Base-by-base conservation (phyloP, 2,113 vertebrate genomes). In the Dolichotis patagonum region DNA sequence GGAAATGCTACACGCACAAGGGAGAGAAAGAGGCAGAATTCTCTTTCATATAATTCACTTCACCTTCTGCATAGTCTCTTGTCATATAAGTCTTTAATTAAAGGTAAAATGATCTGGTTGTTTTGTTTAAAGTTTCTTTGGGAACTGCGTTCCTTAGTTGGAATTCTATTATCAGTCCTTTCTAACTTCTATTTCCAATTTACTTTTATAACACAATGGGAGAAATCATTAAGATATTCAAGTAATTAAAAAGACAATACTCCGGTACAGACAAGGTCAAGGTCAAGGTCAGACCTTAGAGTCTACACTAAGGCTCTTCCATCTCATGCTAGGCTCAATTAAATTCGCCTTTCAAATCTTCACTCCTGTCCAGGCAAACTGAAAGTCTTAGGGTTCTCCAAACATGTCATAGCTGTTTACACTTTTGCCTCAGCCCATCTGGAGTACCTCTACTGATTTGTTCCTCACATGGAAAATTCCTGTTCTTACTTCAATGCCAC, bases 401-500 rank as follows among this genome's bases (percentile, higher is more conserved):
- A 78, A 87, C 10, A 22, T 26, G 24, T 11, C 22, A 3, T 28
- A 46, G 82, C 63, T 35, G 28, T 56, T 67, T 41, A 32, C 26
- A 38, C 20, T 38, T 73, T 17, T 87, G 0, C 80, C 35, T 82
- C 0, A 3, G 24, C 75, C 8, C 38, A 0, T 91, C 43, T 88
- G 17, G 5, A 54, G 92, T 43, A 9, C 16, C 35, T 96, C 75
- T 65, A 65, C 28, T 43, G 85, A 8, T 26, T 65, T 73, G 32
- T 4, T 41, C 30, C 0, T 80, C 41, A 91, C 43, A 67, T 1
- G 0, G 52, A 96, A 93, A 96, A 95, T 82, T 82, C 49, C 58
- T 91, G 12, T 38, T 85, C 54, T 96, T 88, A 16, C 62, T 91
- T 95, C 86, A 89, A 87, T 38, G 20, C 80, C 85, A 88, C 46